A percentile compares a stretch with the other conserved stretches of the same genome.
Evolutionary conservation across 2,797 vertebrate species (phyloP).

Genomic region (Leucoraja ocellata): DNA sequence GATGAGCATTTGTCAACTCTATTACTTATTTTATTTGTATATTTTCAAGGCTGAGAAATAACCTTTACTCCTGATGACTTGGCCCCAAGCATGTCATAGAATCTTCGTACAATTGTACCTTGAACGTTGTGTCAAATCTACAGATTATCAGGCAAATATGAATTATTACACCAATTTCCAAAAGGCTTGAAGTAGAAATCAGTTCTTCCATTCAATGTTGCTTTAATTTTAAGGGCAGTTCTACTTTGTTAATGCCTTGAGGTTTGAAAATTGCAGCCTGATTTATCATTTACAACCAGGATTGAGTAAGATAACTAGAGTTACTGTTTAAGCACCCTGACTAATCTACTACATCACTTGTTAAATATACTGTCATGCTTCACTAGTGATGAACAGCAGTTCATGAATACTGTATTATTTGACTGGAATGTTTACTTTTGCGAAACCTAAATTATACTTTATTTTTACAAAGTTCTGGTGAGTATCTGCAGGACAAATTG

Average conservation of each 20-base stretch:
- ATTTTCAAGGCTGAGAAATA: not conserved
- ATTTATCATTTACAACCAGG: not conserved
- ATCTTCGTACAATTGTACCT: not conserved
- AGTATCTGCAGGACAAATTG: not conserved
- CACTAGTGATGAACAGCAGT: not conserved
- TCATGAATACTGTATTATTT: constrained; percentile 5
- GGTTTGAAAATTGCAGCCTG: not conserved
- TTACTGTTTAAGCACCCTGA: not conserved
- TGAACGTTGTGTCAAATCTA: not conserved
- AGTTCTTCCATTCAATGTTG: constrained; percentile 1
- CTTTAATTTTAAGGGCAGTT: not conserved
- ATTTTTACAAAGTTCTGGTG: not conserved
- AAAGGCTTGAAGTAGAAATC: not conserved
- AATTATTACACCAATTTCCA: constrained; percentile 9
- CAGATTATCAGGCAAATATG: not conserved
- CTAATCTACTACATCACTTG: not conserved
- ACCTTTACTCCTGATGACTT: not conserved
- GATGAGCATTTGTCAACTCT: constrained; percentile 32
- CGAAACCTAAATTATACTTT: not conserved
- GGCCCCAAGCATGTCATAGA: not conserved
- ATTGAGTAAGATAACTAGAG: not conserved
- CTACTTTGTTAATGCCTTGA: not conserved
- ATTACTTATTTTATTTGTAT: not conserved
- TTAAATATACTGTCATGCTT: constrained; percentile 18
- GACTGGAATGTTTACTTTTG: constrained; percentile 30